Conservation (phyloP, 30 jellyfish, hydroid and myxozoan species). For the Hydra vulgaris region DNA sequence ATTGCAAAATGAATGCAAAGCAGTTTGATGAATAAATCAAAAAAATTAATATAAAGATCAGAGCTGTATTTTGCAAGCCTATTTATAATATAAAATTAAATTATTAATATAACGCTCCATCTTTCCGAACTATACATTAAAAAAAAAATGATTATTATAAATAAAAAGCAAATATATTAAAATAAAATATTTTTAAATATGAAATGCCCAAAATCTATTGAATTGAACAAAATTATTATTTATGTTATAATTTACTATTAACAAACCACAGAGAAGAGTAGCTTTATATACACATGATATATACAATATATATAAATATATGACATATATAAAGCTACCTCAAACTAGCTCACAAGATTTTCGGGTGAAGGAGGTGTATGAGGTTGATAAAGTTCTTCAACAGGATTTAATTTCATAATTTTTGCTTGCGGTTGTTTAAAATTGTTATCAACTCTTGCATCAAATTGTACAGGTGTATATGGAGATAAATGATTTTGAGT, state of each 20-base stretch:
- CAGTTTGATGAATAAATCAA: not conserved
- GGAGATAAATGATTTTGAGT: not conserved
- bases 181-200: no score
- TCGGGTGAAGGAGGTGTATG: slow-evolving; percentile 25
- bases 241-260: not conserved
- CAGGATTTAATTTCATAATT: slow-evolving; percentile 1
- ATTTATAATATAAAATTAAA: no score
- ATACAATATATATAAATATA: not conserved
- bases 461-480: slow-evolving; percentile 16
- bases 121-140: no score
- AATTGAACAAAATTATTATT: no score
- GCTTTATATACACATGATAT: not conserved
- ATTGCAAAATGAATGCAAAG: not conserved
- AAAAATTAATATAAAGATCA: not conserved
- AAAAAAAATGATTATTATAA: not conserved
- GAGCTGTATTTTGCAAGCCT: not conserved
- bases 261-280: not conserved
- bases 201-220: not conserved
- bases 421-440: slow-evolving; percentile 20
- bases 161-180: not conserved
- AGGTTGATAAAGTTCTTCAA: slow-evolving; percentile 27
- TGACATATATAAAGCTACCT: not conserved
- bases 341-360: not conserved
- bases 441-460: slow-evolving; percentile 12
- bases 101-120: no score